Base-by-base conservation (phyloP, 2,888 invertebrate species). In the Heliconius aoede region DNA sequence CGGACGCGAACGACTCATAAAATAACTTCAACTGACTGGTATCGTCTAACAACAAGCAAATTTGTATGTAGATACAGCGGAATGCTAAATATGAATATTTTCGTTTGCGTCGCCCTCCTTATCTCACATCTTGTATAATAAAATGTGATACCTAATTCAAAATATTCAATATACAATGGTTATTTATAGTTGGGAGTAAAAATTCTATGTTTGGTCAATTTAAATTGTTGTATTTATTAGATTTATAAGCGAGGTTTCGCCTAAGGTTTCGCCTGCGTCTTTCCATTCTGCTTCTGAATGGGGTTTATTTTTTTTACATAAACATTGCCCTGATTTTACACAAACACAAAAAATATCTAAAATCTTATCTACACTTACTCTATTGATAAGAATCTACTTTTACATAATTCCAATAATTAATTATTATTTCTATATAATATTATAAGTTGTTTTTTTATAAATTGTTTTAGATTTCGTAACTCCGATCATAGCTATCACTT, bases 21-120 rank as follows among this genome's bases (percentile, higher is more conserved):
- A 76, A 55, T 62, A 62, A 40, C 61, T 58, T 36, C 68, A 58
- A 73, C 62, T 36, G 62, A 73, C 76, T 55, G 64, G 24, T 72
- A 75, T 62, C 68, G 71, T 71, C 51, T 62, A 62, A 72, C 71
- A 72, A 76, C 69, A 71, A 64, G 62, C 75, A 73, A 73, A 73
- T 73, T 73, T 74, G 32, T 71, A 62, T 62, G 74, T 74, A 46
- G 58, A 24, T 60, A 60, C 8, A 26, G 60, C 60, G 60, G 72
- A 65, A 65, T 55, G 61, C 55, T 36, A 61, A n/a, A 21, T 55
- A 62, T 75, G 64, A 40, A 76, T 76, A 62, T 69, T 75, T 75
- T 71, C 61, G n/a, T 46, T 40, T 51, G 62, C 5, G 55, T 55
- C 69, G 69, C 36, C 65, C 30, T 69, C 30, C 71, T 69, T 69